Base-by-base conservation (phyloP, 2,888 invertebrate species). In the Ernsta delagoae region DNA sequence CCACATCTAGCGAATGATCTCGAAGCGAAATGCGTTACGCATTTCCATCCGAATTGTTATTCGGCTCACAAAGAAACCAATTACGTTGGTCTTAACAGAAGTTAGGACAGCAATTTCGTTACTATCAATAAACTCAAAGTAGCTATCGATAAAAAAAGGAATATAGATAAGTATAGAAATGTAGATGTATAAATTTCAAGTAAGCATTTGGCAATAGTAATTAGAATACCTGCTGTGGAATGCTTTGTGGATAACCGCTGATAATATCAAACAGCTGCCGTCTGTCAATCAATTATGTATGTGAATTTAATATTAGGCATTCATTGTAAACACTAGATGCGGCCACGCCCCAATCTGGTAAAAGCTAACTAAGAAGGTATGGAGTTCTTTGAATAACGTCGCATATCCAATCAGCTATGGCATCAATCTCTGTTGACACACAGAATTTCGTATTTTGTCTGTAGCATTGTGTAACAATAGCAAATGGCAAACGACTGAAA, bases 351-450 rank as follows among this genome's bases (percentile, higher is more conserved):
- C 73, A 78, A 81, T 78, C 78, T 82, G 80, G 81, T 84, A 79
- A 82, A 79, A 78, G 77, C 82, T 79, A 82, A 57, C 57, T 68
- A 61, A 82, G 79, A 79, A 78, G 76, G 75, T 78, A 81, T 77
- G 72, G 76, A 24, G 24, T 31, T 31, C 31, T 31, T 31, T 31
- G 31, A 31, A 31, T 31, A 31, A 79, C 39, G 39, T 39, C 7
- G 39, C 75, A 76, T 75, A 74, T 75, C 71, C 61, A 59, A 64
- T 56, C 43, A 39, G 41, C 59, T 57, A 56, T 57, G 45, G 48
- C 57, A 59, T 48, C 45, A 62, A 66, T 43, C 34, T 68, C 62
- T 68, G 24, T 68, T 60, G 5, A 45, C 45, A 48, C 12, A 59
- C 31, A 50, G 16, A n/a, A 50, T 62, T 59, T 68, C 16, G 16